Evolutionary conservation across 2,888 invertebrate genomes (phyloP).

Genomic region (Adelognathus sp.): DNA sequence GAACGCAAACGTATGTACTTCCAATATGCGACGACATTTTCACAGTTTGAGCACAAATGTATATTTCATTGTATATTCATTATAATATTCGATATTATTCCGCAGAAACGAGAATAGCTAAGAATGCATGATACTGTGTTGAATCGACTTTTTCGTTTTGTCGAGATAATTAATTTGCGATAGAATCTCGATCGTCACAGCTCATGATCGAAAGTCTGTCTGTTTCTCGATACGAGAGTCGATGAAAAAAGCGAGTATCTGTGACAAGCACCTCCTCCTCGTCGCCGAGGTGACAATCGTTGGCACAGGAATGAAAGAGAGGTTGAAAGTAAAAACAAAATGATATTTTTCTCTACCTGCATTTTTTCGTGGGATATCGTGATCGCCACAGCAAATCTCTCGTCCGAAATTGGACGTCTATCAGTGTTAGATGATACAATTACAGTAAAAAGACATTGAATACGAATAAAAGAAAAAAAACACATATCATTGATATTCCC

Average conservation of each 20-base stretch:
- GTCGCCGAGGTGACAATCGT: constrained; percentile 20
- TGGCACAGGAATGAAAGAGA: constrained; percentile 24
- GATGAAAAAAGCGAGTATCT: constrained; percentile 1
- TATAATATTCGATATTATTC: constrained; percentile 60
- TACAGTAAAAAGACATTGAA: constrained; percentile 45
- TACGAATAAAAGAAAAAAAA: constrained; percentile 20
- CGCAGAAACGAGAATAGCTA: constrained; percentile 58
- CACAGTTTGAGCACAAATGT: constrained; percentile 77
- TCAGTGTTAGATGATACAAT: constrained; percentile 33
- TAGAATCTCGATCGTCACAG: constrained; percentile 20
- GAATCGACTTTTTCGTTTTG: constrained; percentile 46
- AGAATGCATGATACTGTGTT: constrained; percentile 59
- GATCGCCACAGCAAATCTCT: constrained; percentile 35
- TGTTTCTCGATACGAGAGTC: constrained; percentile 37
- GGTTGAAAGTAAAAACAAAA: constrained; percentile 26
- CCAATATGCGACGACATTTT: constrained; percentile 73
- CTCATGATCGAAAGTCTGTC: constrained; percentile 42
- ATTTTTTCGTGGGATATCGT: constrained; percentile 44
- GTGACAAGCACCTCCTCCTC: not conserved
- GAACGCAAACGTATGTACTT: constrained; percentile 58
- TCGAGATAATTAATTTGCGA: constrained; percentile 42
- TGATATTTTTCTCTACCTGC: constrained; percentile 55
- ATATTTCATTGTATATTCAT: constrained; percentile 78
- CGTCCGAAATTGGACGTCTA: constrained; percentile 37
- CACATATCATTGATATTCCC: constrained; percentile 61